A percentile compares a stretch with the other conserved stretches of the same genome.
Evolutionary conservation across 2,113 vertebrate species (phyloP).

Genomic region (Uria lomvia): DNA sequence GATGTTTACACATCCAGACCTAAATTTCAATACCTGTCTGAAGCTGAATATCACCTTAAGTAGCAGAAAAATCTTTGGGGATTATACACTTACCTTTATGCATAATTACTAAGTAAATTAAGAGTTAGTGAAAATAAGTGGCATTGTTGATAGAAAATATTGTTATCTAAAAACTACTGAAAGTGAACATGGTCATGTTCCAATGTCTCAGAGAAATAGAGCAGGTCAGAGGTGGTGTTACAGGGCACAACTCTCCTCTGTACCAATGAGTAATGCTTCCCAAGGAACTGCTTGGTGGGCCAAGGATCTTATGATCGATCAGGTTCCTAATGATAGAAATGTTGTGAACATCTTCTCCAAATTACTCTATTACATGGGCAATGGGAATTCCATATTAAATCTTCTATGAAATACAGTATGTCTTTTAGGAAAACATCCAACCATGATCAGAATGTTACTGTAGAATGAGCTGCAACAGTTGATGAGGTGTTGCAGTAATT

Average conservation of each 20-base stretch:
- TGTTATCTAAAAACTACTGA: neutral
- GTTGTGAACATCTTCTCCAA: neutral
- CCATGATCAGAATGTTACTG: neutral
- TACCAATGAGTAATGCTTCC: neutral
- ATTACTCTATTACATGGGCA: neutral
- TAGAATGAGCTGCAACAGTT: neutral
- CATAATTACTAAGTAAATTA: neutral
- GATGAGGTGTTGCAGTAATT: neutral
- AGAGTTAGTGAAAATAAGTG: neutral
- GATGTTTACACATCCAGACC: neutral
- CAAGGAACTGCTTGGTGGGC: neutral
- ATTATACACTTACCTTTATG: neutral
- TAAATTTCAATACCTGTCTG: neutral
- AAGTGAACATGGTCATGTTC: neutral
- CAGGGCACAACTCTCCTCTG: neutral
- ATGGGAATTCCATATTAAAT: neutral
- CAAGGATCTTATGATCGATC: neutral
- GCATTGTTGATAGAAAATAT: neutral
- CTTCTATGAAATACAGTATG: neutral
- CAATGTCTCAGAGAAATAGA: neutral
- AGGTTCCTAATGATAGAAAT: neutral
- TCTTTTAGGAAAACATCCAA: neutral
- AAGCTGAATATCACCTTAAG: neutral
- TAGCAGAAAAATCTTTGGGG: neutral
- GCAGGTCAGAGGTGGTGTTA: neutral